Base-by-base conservation (phyloP, 2,797 vertebrate genomes). In the Manis pentadactyla region DNA sequence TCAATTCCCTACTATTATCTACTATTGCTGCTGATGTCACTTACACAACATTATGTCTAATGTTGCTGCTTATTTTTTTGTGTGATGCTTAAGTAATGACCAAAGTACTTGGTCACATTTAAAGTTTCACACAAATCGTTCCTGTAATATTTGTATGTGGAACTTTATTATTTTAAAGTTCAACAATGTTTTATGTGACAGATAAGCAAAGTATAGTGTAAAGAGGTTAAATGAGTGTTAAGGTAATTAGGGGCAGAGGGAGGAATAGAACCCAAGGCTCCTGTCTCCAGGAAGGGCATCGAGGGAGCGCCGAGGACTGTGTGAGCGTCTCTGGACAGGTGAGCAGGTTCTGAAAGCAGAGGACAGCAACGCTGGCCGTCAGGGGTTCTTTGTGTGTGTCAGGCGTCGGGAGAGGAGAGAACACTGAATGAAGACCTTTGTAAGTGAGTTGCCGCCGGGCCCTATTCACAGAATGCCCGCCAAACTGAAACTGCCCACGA, bases 371-470 rank as follows among this genome's bases (percentile, higher is more conserved):
- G 4, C 11, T 31, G 37, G 68, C 69, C 17, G 31, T 12, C 2
- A 37, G 37, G 53, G 51, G 18, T 4, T 75, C 57, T 61, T 57
- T 1, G 1, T 31, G 75, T 29, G 17, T 93, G 75, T 64, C 81
- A 55, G 64, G 18, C 5, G 0, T n/a, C 9, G 51, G 77, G 57
- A 7, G 31, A 86, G 46, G 78, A 89, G 29, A 78, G 49, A 31
- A 37, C 37, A 74, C 53, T 93, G 78, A 93, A 93, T 61, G 89
- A 42, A 89, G 83, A n/a, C 77, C 95, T 91, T 89, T 51, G 49
- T 89, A 37, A 93, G 66, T 31, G 78, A 86, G n/a, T 86, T 82
- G 69, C 61, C 2, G 17, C 51, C 59, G 89, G 89, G 96, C 90
- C 79, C 8, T 74, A 2, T 77, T 94, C 92, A 89, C 87, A 87